Percentiles rank a stretch among this genome's conserved stretches.
Evolutionary conservation across 2,113 vertebrate species (phyloP).

Genomic region (Phyllostomus discolor): DNA sequence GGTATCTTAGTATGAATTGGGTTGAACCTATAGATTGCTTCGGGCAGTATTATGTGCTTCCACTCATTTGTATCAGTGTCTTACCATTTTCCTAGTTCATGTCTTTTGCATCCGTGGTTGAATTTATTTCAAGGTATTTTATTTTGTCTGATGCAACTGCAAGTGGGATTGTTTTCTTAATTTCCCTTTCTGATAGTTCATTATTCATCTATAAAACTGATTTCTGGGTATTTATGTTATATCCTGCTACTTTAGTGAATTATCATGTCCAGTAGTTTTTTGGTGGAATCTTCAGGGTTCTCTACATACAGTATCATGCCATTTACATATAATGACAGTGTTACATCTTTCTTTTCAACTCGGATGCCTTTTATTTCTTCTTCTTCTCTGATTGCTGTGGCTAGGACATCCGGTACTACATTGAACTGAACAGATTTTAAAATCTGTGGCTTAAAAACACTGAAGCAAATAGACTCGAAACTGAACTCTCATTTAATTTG

Average conservation of each 20-base stretch:
- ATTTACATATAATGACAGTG: neutral
- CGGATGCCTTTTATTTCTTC: neutral
- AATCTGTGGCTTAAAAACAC: neutral
- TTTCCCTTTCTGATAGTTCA: neutral
- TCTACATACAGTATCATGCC: neutral
- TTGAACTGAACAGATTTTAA: slow-evolving; percentile 4
- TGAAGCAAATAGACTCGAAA: neutral
- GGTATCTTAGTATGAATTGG: neutral
- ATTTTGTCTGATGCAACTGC: neutral
- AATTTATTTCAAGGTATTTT: neutral
- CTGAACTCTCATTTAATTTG: slow-evolving; percentile 47
- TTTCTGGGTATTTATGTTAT: neutral
- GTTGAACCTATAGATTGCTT: neutral
- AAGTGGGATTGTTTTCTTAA: neutral
- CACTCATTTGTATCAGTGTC: neutral
- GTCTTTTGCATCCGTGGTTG: neutral
- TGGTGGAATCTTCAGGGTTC: neutral
- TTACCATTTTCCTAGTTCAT: no score
- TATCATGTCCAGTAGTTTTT: neutral
- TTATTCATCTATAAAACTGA: neutral
- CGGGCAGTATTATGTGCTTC: neutral
- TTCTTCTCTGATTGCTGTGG: neutral
- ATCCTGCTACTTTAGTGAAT: neutral
- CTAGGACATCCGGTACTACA: neutral
- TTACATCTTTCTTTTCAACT: neutral